Base-by-base conservation (phyloP, 2,888 invertebrate species). In the Diaperis boleti region DNA sequence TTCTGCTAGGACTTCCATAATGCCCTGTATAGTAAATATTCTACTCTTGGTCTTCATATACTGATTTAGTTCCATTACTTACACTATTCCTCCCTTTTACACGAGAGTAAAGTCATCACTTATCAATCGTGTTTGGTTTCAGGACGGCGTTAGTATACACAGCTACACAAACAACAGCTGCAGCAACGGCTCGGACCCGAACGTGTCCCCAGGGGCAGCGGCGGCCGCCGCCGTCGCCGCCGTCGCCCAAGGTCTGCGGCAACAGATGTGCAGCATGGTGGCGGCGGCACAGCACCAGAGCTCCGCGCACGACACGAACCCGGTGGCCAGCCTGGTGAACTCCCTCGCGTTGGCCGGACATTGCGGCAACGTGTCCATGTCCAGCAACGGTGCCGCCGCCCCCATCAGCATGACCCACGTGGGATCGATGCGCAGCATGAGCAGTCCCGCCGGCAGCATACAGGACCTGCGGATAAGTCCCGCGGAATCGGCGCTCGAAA, bases 211-310 rank as follows among this genome's bases (percentile, higher is more conserved):
- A 49, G 87, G 87, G 56, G 89, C 90, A 7, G 92, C 92, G 11
- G 89, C 90, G 39, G 92, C 93, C 49, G 93, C 93, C 26, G 94
- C 94, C 29, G 92, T 93, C 33, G 92, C 92, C 7, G 92, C 92
- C 11, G 93, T 94, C 56, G 94, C 94, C 10, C 92, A 92, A 82
- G 92, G 92, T 37, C 84, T 94, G 60, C 87, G 93, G 49, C 93
- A 94, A 71, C 94, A 94, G 82, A 92, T 94, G 92, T 91, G 90
- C 85, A 89, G 88, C 80, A 90, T 90, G 89, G 89, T 90, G 60
- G 92, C 92, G 0, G 89, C 88, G 3, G 84, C 86, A 70, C 83
- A 86, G 78, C 82, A 76, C 83, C 85, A 78, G 85, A 85, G 82
- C 85, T 78, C 81, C 3, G 77, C 76, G n/a, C 80, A 80, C 68